A percentile compares a stretch with the other conserved stretches of the same genome.
Conservation (phyloP, 2,113 vertebrate species). For the Tenebrosternarchus preto region DNA sequence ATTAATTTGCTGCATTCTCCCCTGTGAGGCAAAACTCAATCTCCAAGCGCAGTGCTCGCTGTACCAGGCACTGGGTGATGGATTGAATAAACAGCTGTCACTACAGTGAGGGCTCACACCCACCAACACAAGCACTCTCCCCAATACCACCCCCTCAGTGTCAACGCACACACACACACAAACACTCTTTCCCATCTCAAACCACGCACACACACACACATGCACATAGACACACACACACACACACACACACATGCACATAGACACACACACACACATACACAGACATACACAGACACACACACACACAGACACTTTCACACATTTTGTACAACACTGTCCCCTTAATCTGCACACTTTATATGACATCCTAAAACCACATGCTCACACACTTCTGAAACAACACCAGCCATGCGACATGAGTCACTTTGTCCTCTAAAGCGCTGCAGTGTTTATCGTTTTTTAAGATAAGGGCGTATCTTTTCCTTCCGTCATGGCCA, state of each 20-base stretch:
- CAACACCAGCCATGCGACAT: too few species aligned
- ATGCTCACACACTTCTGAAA: background rate
- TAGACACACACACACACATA: too few species aligned
- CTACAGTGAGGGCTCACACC: constrained; percentile 70
- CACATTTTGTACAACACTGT: too few species aligned
- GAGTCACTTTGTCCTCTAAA: too few species aligned
- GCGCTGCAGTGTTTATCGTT: too few species aligned
- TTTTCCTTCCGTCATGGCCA: too few species aligned
- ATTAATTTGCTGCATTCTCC: constrained; percentile 98
- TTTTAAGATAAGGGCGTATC: too few species aligned
- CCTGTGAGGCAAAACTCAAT: constrained; percentile 94
- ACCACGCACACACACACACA: constrained; percentile 33
- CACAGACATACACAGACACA: too few species aligned
- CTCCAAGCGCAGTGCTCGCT: constrained; percentile 80
- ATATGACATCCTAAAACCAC: background rate
- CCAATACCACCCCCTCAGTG: constrained; percentile 46
- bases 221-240: background rate
- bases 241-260: background rate
- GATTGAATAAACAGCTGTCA: constrained; percentile 97
- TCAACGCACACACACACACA: constrained; percentile 48
- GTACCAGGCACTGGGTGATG: constrained; percentile 87
- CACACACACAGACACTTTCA: too few species aligned
- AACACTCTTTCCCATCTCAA: constrained; percentile 28
- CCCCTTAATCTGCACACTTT: background rate
- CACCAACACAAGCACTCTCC: constrained; percentile 64